Evolutionary conservation across 2,888 invertebrate species (phyloP), one percentile per base, ranked within the genome.

Genomic region (Heliconius sara): DNA sequence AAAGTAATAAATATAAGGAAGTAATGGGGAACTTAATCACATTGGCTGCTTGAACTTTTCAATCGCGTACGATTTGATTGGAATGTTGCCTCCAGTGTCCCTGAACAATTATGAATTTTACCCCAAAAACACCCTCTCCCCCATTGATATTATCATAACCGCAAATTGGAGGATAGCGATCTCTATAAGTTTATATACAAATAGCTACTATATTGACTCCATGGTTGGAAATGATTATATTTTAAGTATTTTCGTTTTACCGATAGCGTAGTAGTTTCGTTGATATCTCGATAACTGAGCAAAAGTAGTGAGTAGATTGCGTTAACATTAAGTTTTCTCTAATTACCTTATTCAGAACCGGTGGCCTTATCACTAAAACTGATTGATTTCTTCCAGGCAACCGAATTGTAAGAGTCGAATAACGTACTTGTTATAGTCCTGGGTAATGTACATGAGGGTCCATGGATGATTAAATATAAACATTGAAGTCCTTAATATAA

Each of bases 161-260:
- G 43, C 82, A 76, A 82, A 81, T 73, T 79, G 80, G 74, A 73
- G 78, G 66, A 76, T 39, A 68, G 78, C 75, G 73, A 79, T 68
- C 71, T 76, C 80, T 78, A 81, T 79, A 79, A 82, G 83, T 82
- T 83, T 83, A 80, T 82, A 80, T 83, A 83, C 81, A 81, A 82
- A 82, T 81, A 81, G 76, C 78, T 77, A 47, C 52, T 39, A 79
- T 70, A 74, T 79, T 63, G 22, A 16, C 16, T 27, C 12, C 25
- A 19, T 25, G 16, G n/a, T 60, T 60, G 10, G 10, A n/a, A n/a
- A 60, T 60, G 22, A n/a, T n/a, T n/a, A 10, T n/a, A 10, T 60
- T 60, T n/a, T 22, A 60, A 60, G 10, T 60, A 12, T n/a, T 60
- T n/a, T 60, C 10, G n/a, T 60, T 52, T 52, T 0, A 12, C 52